A percentile compares a stretch with the other conserved stretches of the same genome.
Evolutionary conservation across 2,797 vertebrate genomes (phyloP).

Genomic region (Catostomus latipinnis): DNA sequence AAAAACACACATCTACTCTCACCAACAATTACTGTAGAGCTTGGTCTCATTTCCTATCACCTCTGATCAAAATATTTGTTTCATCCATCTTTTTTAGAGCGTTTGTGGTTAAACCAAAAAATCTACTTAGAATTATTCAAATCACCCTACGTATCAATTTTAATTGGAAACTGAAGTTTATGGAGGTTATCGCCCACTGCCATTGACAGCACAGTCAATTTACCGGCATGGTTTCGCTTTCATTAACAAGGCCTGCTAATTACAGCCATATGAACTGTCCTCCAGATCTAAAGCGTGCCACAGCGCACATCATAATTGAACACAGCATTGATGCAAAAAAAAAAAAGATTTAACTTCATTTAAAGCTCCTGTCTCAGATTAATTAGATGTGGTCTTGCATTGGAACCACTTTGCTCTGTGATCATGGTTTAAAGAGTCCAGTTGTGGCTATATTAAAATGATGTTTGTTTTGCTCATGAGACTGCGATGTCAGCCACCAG

Average conservation of each 20-base stretch:
- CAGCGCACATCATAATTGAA: slow-evolving; percentile 86
- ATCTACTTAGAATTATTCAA: slow-evolving; percentile 13
- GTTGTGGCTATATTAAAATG: slow-evolving; percentile 78
- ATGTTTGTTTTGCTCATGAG: slow-evolving; percentile 91
- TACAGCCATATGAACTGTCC: slow-evolving; percentile 88
- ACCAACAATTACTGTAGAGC: background rate
- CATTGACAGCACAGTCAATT: slow-evolving; percentile 54
- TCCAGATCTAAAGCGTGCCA: slow-evolving; percentile 82
- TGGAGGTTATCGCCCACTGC: slow-evolving; percentile 36
- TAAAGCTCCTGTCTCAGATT: slow-evolving; percentile 71
- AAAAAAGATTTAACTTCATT: slow-evolving; percentile 75
- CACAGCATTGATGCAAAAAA: slow-evolving; percentile 75
- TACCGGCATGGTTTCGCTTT: slow-evolving; percentile 66
- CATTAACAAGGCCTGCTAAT: slow-evolving; percentile 94
- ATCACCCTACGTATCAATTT: slow-evolving; percentile 29
- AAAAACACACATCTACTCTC: too few species aligned
- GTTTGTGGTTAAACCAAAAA: slow-evolving; percentile 7
- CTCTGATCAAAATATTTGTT: background rate
- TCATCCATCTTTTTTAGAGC: background rate
- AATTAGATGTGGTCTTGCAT: slow-evolving; percentile 85
- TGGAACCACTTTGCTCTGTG: slow-evolving; percentile 77
- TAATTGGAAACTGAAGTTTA: slow-evolving; percentile 42
- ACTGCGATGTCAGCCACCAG: slow-evolving; percentile 86
- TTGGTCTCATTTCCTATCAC: too few species aligned
- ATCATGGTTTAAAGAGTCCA: slow-evolving; percentile 80